Conservation (phyloP, 2,888 invertebrate species). For the Caradrina clavipalpis region DNA sequence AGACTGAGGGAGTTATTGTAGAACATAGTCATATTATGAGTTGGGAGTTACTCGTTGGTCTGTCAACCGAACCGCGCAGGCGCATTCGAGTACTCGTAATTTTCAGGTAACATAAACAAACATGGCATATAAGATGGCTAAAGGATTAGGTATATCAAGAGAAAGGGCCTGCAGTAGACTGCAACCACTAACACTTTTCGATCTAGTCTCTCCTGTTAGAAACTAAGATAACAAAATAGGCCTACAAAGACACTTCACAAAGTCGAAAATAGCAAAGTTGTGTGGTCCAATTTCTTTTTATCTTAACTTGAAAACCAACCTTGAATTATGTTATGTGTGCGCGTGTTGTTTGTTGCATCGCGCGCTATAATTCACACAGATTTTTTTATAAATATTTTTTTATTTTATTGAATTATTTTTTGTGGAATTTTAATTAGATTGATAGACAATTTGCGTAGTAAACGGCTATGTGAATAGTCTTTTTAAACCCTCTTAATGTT, state of each 20-base stretch:
- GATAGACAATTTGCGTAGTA: too few species aligned
- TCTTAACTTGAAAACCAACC: too few species aligned
- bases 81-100: not conserved
- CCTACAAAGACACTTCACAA: not conserved
- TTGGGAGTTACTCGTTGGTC: slow-evolving; percentile 4
- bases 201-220: not conserved
- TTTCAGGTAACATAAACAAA: not conserved
- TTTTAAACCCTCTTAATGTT: not conserved
- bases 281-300: too few species aligned
- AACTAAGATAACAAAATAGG: not conserved
- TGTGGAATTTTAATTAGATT: too few species aligned
- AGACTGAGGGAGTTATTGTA: slow-evolving; percentile 20
- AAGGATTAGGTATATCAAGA: not conserved
- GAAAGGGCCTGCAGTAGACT: not conserved
- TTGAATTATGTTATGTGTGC: too few species aligned
- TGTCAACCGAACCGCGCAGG: not conserved
- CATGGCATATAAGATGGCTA: not conserved
- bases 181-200: slow-evolving; percentile 1
- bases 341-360: too few species aligned
- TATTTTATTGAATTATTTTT: too few species aligned
- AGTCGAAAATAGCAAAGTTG: not conserved
- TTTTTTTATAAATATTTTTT: too few species aligned
- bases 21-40: slow-evolving; percentile 13
- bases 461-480: not conserved
- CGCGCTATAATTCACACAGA: too few species aligned